Evolutionary conservation across 2,113 vertebrate genomes (phyloP).

Genomic region (Rafetus swinhoei): DNA sequence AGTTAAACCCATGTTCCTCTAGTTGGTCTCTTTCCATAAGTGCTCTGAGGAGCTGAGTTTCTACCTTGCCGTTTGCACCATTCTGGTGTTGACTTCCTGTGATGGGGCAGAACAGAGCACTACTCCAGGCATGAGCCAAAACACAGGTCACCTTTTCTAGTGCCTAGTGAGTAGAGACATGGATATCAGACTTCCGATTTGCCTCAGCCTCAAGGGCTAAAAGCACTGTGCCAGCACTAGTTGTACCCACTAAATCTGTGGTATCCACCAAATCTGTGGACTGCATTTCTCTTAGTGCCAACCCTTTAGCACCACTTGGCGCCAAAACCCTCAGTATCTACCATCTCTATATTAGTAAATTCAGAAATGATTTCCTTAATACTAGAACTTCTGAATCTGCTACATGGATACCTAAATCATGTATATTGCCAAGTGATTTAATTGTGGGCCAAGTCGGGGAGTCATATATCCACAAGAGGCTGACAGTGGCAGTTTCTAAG

Average conservation of each 20-base stretch:
- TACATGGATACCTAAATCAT: neutral
- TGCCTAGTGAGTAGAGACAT: neutral
- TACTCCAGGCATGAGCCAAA: neutral
- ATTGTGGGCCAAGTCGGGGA: neutral
- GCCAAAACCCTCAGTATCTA: too few relatives aligned
- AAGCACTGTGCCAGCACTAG: neutral
- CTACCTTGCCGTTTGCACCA: neutral
- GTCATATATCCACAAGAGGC: neutral
- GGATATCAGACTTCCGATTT: neutral
- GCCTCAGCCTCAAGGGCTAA: neutral
- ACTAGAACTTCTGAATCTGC: neutral
- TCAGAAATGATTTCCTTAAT: neutral
- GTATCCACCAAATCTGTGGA: neutral
- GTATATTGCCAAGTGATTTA: neutral
- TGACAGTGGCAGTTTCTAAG: neutral
- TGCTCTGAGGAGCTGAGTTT: neutral
- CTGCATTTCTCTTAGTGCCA: neutral
- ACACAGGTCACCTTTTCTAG: neutral
- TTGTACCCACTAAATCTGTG: neutral
- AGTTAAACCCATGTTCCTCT: neutral
- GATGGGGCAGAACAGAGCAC: neutral
- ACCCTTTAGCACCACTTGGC: neutral
- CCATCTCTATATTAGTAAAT: neutral
- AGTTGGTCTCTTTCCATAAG: neutral
- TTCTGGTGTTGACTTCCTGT: neutral